phyloP scores from a whole-genome alignment of 2,797 vertebrate genomes.

The Caiman crocodilus region DNA sequence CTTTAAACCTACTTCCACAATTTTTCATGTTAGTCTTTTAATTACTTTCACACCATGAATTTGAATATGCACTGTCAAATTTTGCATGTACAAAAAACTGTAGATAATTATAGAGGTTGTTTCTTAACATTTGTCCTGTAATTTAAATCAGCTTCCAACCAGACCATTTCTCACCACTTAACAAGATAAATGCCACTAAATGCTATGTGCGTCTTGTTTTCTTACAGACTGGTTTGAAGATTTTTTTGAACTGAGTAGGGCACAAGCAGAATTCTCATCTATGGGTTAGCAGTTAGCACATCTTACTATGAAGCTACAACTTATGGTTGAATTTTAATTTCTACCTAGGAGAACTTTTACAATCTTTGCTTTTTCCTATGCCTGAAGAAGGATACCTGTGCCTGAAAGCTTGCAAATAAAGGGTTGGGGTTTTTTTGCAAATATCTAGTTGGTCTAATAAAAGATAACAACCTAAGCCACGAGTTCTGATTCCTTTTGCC shows the following conservation, averaged over 20 bases:
- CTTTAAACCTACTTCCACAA: background rate
- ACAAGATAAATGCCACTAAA: background rate
- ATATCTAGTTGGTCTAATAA: too few species aligned
- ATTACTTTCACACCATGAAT: slow-evolving; percentile 2
- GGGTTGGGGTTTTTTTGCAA: too few species aligned
- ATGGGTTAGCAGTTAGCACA: too few species aligned
- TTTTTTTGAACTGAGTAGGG: background rate
- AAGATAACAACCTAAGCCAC: too few species aligned
- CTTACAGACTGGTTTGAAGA: background rate
- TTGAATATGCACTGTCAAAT: background rate
- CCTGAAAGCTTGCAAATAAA: too few species aligned
- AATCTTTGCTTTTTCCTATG: too few species aligned
- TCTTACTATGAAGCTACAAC: too few species aligned
- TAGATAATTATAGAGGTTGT: background rate
- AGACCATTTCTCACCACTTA: background rate
- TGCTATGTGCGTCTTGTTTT: fast-evolving
- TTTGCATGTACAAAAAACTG: background rate
- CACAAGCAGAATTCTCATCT: background rate
- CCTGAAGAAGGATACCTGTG: too few species aligned
- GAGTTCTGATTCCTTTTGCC: too few species aligned
- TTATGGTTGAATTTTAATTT: too few species aligned
- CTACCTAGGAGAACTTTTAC: too few species aligned
- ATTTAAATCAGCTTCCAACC: background rate
- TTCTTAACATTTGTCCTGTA: background rate
- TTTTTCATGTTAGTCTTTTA: background rate